Base-by-base conservation (phyloP, 2,888 invertebrate genomes). In the Melikaiella ostensackeni region DNA sequence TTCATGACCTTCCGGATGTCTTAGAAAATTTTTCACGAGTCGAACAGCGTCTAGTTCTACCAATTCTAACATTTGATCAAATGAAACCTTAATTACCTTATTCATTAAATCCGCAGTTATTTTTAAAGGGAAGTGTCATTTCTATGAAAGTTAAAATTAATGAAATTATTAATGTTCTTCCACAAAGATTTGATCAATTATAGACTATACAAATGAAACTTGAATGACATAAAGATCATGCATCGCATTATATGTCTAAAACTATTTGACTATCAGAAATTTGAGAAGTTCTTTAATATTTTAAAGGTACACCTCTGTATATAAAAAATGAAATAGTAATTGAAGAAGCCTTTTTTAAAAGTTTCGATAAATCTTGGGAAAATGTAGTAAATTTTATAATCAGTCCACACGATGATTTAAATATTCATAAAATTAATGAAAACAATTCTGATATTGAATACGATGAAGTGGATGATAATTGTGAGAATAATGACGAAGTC, bases 11-110 rank as follows among this genome's bases (percentile, higher is more conserved):
- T 42, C 86, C 84, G 27, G 80, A 84, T 11, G 77, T 79, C 62
- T 7, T 88, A 50, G 77, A 78, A 79, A 75, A 63, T n/a, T 38
- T 81, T 87, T 80, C 83, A 11, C 70, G 77, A 27, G 77, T 90
- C 7, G 89, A 91, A 85, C 89, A 91, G 82, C 77, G 90, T 73
- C 81, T 90, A 80, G 84, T 89, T 19, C 81, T 89, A 9, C 87
- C 88, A 16, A 84, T 86, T 46, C 80, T 91, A 46, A 85, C 87
- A 57, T 91, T 91, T 74, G 89, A 89, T 88, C 88, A 89, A 81
- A 87, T 91, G 50, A 79, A 85, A 77, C 81, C 88, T 46, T 82
- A 88, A 33, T 78, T 85, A 30, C 30, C 30, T 4, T 85, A 77
- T 76, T 85, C 89, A 38, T 74, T 85, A 16, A 83, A 90, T 79